Base-by-base conservation (phyloP, 2,888 invertebrate species). In the Hirtodrosophila confusa region DNA sequence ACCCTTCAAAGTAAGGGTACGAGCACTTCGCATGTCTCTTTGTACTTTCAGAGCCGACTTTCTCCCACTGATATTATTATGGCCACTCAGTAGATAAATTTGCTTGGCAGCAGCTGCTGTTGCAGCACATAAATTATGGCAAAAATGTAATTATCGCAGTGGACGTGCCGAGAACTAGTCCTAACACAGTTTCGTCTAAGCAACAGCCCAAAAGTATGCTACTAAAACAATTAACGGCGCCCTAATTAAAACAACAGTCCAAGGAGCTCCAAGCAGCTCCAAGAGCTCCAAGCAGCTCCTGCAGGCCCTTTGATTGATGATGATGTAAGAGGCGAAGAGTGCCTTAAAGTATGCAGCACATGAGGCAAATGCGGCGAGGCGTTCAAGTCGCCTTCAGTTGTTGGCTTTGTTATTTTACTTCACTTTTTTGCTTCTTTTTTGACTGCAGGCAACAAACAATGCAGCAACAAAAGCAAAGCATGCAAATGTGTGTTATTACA, bases 171-270 rank as follows among this genome's bases (percentile, higher is more conserved):
- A 17, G 17, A 40, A 35, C 65, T 51, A 72, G 65, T 70, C 65
- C 67, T 83, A 88, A 79, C 86, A 82, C 66, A 86, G 76, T 82
- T 86, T 64, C 51, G 36, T 27, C 47, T 47, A 37, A 44, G 50
- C 35, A 31, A 9, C 37, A 48, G 75, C 58, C 77, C 49, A 64
- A 86, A 86, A 80, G 87, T 86, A 88, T 74, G 83, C 71, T 88
- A 87, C 88, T 83, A 88, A 83, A 83, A 82, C 82, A 82, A 82
- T 82, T 82, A 82, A 83, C 86, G 75, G 71, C 50, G 77, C 71
- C 66, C 87, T 80, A 86, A 83, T 88, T 88, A 86, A 86, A 86
- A 70, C 85, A 78, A 76, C 76, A 87, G 51, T 75, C 71, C 29
- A 55, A 75, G 69, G 63, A 45, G 50, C 49, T 48, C 27, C 27